Conservation (phyloP, 2,888 invertebrate species). For the Pristionchus mayeri region DNA sequence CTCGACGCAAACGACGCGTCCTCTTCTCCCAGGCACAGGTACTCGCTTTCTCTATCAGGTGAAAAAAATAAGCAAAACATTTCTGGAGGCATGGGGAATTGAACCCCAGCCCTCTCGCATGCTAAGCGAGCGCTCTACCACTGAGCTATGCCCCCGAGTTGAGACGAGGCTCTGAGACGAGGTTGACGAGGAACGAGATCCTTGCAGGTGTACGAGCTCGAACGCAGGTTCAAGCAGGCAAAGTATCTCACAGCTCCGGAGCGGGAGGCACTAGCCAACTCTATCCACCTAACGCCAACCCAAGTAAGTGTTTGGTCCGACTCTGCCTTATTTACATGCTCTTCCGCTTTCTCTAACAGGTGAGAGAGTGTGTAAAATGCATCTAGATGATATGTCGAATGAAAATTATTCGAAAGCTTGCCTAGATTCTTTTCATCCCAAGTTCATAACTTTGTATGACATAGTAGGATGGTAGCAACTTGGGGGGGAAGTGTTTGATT, state of each 20-base stretch:
- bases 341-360: background rate
- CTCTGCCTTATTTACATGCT: background rate
- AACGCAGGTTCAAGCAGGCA: constrained; percentile 49
- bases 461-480: constrained; percentile 5
- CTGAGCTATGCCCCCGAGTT: constrained; percentile 43
- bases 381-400: background rate
- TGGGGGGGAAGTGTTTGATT: no score
- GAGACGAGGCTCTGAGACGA: background rate
- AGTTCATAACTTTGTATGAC: no score
- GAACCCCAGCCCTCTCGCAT: constrained; percentile 45
- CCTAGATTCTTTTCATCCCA: background rate
- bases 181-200: background rate
- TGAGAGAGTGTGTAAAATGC: background rate
- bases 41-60: no score
- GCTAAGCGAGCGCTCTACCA: constrained; percentile 48
- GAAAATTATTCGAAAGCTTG: background rate
- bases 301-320: constrained; percentile 31
- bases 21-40: constrained; percentile 68
- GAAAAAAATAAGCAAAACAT: no score
- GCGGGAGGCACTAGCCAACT: constrained; percentile 48
- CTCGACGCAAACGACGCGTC: constrained; percentile 64
- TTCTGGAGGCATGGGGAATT: constrained; percentile 42
- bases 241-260: constrained; percentile 51
- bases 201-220: constrained; percentile 49
- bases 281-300: constrained; percentile 50